Evolutionary conservation across 2,888 invertebrate species (phyloP).

Genomic region (Ypsolopha sequella): DNA sequence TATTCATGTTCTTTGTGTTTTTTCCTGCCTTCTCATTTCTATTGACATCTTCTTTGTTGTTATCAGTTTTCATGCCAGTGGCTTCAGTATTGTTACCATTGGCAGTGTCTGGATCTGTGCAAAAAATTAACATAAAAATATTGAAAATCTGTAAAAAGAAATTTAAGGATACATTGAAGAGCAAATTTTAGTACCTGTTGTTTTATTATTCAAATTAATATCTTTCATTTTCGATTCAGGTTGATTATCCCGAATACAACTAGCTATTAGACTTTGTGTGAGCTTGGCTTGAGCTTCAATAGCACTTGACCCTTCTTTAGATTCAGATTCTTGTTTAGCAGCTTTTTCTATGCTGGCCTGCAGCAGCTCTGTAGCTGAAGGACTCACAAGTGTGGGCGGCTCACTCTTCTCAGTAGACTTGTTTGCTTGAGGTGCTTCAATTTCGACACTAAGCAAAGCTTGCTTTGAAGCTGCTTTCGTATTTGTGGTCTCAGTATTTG

Average conservation of each 20-base stretch:
- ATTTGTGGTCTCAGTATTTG: conserved; percentile 28
- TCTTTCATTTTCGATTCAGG: conserved; percentile 59
- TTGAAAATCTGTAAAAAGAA: neutral
- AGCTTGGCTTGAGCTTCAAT: conserved; percentile 60
- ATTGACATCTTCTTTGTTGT: conserved; percentile 41
- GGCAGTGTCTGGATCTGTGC: conserved; percentile 48
- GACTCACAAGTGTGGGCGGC: conserved; percentile 10
- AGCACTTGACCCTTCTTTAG: conserved; percentile 39
- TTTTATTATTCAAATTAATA: conserved; percentile 53
- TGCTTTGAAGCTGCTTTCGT: conserved; percentile 21
- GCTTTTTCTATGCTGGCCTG: conserved; percentile 57
- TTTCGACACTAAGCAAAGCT: conserved; percentile 22
- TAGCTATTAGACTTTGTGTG: conserved; percentile 48
- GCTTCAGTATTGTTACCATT: conserved; percentile 50
- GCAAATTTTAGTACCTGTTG: conserved; percentile 30
- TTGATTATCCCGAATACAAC: conserved; percentile 38
- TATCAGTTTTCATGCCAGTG: conserved; percentile 38
- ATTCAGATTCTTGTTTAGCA: conserved; percentile 30
- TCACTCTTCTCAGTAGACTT: conserved; percentile 22
- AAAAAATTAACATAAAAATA: conserved; percentile 1
- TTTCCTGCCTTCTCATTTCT: conserved; percentile 56
- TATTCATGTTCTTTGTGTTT: conserved; percentile 43
- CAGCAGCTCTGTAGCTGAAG: conserved; percentile 49
- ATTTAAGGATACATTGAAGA: conserved; percentile 12
- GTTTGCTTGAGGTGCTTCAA: conserved; percentile 23